Percentiles rank a stretch among this genome's conserved stretches.
Evolutionary conservation across 53 echinoderm and acorn worm genomes (phyloP).

Genomic region (Glandiceps talaboti): DNA sequence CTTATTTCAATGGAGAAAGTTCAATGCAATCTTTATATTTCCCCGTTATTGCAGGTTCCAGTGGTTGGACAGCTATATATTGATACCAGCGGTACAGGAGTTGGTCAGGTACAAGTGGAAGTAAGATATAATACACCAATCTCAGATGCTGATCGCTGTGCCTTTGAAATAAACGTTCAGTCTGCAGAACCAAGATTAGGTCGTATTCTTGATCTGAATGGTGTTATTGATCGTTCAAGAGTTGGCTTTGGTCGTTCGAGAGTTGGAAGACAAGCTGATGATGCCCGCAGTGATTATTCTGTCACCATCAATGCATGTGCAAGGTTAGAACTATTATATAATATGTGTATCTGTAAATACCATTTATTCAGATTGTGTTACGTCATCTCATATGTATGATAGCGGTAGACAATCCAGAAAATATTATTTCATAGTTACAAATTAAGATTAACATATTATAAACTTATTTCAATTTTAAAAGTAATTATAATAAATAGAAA

Average conservation of each 20-base stretch:
- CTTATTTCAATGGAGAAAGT: too few species aligned
- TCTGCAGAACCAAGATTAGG: not conserved
- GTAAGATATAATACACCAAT: conserved; percentile 1
- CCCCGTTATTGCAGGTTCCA: conserved; percentile 41
- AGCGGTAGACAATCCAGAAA: too few species aligned
- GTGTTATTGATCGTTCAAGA: not conserved
- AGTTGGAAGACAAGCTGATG: not conserved
- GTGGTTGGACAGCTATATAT: conserved; percentile 34
- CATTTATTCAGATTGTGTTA: too few species aligned
- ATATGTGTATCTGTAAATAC: too few species aligned
- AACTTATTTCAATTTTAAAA: too few species aligned
- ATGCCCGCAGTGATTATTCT: not conserved
- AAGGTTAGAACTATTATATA: conserved; percentile 2
- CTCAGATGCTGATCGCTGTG: not conserved
- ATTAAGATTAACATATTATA: too few species aligned
- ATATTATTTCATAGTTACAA: too few species aligned
- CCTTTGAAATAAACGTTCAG: conserved; percentile 1
- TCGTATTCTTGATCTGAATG: not conserved
- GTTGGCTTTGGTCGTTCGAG: not conserved
- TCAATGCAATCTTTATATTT: too few species aligned
- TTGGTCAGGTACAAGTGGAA: conserved; percentile 36
- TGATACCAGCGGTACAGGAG: conserved; percentile 48
- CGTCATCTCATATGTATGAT: too few species aligned
- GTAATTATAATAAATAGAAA: too few species aligned
- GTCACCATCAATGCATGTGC: conserved; percentile 2